These are phyloP conservation scores for Psephotus haematonotus DNA, from an alignment of 2,113 vertebrate genomes.

Conservation along the genomic window DNA sequence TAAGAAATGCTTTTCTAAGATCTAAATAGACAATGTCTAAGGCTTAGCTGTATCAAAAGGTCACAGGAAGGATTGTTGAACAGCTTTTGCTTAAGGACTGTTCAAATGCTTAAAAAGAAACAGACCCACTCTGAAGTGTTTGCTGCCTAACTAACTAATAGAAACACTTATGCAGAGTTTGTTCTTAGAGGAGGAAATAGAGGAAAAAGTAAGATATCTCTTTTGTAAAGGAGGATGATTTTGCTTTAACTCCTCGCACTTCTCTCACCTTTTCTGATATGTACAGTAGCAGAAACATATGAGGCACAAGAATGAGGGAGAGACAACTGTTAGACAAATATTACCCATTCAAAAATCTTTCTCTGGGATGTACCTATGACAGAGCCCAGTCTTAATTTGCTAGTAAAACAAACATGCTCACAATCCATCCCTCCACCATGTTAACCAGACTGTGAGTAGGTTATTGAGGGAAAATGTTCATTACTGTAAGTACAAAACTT, in stretches of 20 bases:
- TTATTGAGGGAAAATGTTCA: not conserved
- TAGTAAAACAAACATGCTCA: not conserved
- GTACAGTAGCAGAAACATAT: not conserved
- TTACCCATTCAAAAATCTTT: not conserved
- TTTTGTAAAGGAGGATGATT: not conserved
- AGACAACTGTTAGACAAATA: not conserved
- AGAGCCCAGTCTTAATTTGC: not conserved
- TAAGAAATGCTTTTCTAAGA: not conserved
- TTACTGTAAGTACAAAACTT: not conserved
- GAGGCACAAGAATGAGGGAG: not conserved
- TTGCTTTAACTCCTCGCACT: not conserved
- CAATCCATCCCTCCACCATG: not conserved
- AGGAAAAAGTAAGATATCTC: not conserved
- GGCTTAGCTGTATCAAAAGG: fast-evolving
- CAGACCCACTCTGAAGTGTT: not conserved
- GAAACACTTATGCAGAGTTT: not conserved
- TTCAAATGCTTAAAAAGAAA: not conserved
- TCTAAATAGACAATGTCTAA: not conserved
- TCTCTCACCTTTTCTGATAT: not conserved
- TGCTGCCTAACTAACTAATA: not conserved
- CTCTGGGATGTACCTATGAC: not conserved
- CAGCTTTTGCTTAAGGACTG: not conserved
- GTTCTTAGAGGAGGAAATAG: not conserved
- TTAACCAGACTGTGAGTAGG: not conserved
- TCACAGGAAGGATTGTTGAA: not conserved